Base-by-base conservation (phyloP, 2,888 invertebrate species). In the Operophtera brumata region DNA sequence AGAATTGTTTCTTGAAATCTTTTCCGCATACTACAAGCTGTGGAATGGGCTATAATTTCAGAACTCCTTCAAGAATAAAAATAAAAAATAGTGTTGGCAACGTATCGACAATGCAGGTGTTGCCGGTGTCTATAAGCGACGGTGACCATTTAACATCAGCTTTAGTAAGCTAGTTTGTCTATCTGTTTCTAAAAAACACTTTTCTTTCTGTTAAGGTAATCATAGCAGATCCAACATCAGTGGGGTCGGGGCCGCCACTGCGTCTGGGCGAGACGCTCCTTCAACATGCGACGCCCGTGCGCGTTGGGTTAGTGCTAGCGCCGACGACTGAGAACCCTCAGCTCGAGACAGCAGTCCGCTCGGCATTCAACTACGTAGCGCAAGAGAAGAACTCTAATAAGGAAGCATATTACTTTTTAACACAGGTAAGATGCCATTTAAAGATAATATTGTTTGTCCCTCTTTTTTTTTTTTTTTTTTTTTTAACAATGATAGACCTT, bases 201-300 rank as follows among this genome's bases (percentile, higher is more conserved):
- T 20, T 20, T 2, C 20, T 43, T 42, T 47, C 30, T 6, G 35
- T 47, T 37, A 71, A 96, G 96, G 93, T 97, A 5, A 92, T 98
- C 54, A 92, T 98, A 25, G 92, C 97, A 34, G 96, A 99, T 86
- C 98, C 99, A 0, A 89, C 95, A 0, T 93, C 93, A 10, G 78
- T 91, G 5, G 86, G 92, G 10, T 92, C 95, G 0, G 92, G 93
- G 36, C 94, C 94, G 20, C 88, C 99, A 8, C 86, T 99, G 12
- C 95, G 96, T 77, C 91, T 98, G 65, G 94, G 96, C 0, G 97
- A 99, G 86, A 97, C 98, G 0, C 94, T 99, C 74, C 93, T 96
- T 56, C 93, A 96, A 41, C 98, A 99, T 80, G 94, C 95, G 54
- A 97, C 98, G 5, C 99, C 99, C 0, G 91, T 96, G 41, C 93